These are phyloP conservation scores for Drosophila barbarae DNA, from an alignment of 2,888 invertebrate species.

Conservation along the genomic window DNA sequence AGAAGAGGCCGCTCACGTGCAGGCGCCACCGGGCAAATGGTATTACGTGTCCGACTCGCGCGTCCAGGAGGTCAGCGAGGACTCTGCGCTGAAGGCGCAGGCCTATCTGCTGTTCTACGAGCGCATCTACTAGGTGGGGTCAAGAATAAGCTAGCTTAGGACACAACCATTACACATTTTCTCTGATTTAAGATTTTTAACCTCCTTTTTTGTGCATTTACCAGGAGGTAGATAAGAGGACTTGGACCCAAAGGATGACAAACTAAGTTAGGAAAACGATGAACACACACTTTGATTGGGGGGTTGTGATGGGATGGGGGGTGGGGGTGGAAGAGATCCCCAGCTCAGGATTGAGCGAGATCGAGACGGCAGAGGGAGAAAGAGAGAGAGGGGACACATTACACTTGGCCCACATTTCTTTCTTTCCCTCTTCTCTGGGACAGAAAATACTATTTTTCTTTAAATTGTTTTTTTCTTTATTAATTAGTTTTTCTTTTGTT, in stretches of 20 bases:
- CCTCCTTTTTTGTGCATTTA: slow-evolving; percentile 11
- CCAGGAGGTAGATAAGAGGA: neutral
- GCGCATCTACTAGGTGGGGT: slow-evolving; percentile 86
- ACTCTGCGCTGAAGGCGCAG: slow-evolving; percentile 89
- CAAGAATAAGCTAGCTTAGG: neutral
- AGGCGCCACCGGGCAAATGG: slow-evolving; percentile 89
- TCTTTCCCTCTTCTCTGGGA: neutral
- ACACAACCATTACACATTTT: neutral
- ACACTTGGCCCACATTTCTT: slow-evolving; percentile 10
- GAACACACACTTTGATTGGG: too few species aligned
- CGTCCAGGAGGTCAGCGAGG: slow-evolving; percentile 89
- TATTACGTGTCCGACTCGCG: slow-evolving; percentile 95
- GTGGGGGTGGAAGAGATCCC: neutral
- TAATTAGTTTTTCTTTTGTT: neutral
- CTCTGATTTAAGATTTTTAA: neutral
- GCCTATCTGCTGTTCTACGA: slow-evolving; percentile 98
- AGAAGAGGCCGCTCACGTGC: slow-evolving; percentile 69
- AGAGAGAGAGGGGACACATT: neutral
- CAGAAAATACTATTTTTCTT: neutral
- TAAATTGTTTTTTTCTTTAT: slow-evolving; percentile 13
- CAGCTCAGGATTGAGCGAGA: neutral
- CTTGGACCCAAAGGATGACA: neutral
- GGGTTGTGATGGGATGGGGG: too few species aligned
- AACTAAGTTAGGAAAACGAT: neutral
- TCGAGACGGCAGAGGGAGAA: neutral